Conservation (phyloP, 2,888 invertebrate species). For the Graphium colonna region DNA sequence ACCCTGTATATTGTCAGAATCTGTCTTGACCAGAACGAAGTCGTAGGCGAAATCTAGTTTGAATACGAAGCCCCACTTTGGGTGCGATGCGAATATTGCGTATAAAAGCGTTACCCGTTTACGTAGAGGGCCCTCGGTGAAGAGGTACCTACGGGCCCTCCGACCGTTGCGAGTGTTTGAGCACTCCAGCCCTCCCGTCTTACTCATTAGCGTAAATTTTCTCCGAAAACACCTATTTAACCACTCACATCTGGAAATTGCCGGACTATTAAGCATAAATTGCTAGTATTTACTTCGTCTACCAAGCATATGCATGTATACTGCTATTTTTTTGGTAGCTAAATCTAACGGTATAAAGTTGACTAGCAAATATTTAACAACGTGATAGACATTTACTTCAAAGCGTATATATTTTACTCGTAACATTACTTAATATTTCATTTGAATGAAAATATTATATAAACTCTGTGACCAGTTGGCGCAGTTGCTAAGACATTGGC, state of each 20-base stretch:
- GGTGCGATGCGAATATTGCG: slow-evolving; percentile 5
- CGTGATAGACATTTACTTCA: too few species aligned
- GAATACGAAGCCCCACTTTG: not conserved
- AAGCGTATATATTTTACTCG: too few species aligned
- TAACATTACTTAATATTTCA: too few species aligned
- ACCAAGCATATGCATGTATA: not conserved
- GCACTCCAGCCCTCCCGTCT: slow-evolving; percentile 26
- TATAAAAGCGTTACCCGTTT: slow-evolving; percentile 46
- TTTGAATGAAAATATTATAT: too few species aligned
- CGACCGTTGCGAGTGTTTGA: slow-evolving; percentile 42
- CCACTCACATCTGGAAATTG: slow-evolving; percentile 16
- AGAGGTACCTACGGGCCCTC: slow-evolving; percentile 36
- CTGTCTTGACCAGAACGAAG: too few species aligned
- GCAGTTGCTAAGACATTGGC: too few species aligned
- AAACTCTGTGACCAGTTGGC: too few species aligned
- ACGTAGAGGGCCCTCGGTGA: slow-evolving; percentile 40
- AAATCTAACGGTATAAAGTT: too few species aligned
- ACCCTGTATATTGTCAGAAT: too few species aligned
- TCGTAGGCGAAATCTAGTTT: not conserved
- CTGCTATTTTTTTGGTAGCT: not conserved
- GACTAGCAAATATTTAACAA: too few species aligned
- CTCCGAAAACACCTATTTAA: slow-evolving; percentile 25
- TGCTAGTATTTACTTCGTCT: not conserved
- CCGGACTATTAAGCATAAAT: not conserved
- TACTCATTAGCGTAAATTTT: slow-evolving; percentile 32